phyloP scores from a whole-genome alignment of 1,140 invertebrate genomes.

The Andricus grossulariae region DNA sequence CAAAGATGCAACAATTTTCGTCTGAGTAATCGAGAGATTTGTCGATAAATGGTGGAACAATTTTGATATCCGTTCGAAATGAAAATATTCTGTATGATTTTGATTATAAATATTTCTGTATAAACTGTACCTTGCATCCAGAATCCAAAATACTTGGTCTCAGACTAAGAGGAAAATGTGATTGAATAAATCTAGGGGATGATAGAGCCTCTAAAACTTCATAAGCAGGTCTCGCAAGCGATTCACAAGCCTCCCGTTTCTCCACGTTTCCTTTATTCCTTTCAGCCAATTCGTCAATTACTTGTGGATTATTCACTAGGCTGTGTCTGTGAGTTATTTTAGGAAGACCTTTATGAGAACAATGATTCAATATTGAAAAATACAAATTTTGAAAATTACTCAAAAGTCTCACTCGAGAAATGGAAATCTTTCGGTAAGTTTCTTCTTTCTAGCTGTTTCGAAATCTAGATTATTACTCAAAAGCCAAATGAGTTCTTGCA shows the following conservation, averaged over 20 bases:
- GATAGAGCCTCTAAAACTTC: constrained; percentile 68
- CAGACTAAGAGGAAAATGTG: constrained; percentile 83
- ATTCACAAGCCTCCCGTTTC: constrained; percentile 73
- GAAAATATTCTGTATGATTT: too few species aligned
- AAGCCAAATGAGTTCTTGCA: constrained; percentile 88
- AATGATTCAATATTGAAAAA: neutral
- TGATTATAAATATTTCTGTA: too few species aligned
- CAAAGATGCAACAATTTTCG: too few species aligned
- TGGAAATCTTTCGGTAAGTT: constrained; percentile 80
- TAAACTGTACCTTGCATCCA: constrained; percentile 62
- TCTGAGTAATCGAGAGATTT: too few species aligned
- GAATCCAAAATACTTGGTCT: constrained; percentile 81
- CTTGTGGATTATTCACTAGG: constrained; percentile 78
- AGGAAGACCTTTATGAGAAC: neutral
- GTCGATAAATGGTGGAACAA: too few species aligned
- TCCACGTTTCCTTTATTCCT: constrained; percentile 71
- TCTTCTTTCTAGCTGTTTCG: constrained; percentile 77
- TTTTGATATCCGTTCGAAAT: too few species aligned
- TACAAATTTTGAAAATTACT: neutral
- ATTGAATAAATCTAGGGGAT: constrained; percentile 81
- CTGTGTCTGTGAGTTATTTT: constrained; percentile 73
- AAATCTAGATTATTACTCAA: constrained; percentile 85
- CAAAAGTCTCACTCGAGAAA: constrained; percentile 84
- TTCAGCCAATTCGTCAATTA: constrained; percentile 76
- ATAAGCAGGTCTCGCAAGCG: constrained; percentile 76